A percentile compares a stretch with the other conserved stretches of the same genome.
These are phyloP conservation scores for Hirtodrosophila alboralis DNA, from an alignment of 2,888 invertebrate genomes.

Conservation along the genomic window DNA sequence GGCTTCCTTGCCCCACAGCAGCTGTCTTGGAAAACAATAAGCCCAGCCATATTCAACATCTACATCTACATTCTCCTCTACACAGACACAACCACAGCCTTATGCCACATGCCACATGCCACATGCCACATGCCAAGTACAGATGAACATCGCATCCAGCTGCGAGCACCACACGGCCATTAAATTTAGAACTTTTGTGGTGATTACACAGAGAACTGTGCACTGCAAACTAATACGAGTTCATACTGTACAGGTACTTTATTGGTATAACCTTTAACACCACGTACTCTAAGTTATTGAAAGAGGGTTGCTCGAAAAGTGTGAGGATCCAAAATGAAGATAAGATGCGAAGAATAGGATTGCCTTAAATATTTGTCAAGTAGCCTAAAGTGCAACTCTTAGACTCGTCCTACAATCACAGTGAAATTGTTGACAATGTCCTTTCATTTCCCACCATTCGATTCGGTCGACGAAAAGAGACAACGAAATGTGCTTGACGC, in stretches of 20 bases:
- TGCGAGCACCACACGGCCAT: conserved; percentile 25
- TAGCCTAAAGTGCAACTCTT: too few relatives aligned
- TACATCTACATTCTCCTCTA: not conserved
- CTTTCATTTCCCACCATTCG: too few relatives aligned
- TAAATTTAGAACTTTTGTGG: conserved; percentile 31
- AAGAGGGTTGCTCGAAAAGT: conserved; percentile 12
- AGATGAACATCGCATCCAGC: conserved; percentile 18
- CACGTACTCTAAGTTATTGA: conserved; percentile 21
- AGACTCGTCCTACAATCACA: too few relatives aligned
- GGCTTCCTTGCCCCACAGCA: conserved; percentile 2
- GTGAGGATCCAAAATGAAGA: not conserved
- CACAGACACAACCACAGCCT: too few relatives aligned
- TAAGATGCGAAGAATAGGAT: conserved; percentile 2
- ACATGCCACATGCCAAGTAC: conserved; percentile 8
- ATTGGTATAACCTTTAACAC: conserved; percentile 13
- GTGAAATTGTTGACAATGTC: too few relatives aligned
- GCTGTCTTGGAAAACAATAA: not conserved
- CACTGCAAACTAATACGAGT: conserved; percentile 12
- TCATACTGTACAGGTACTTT: conserved; percentile 15
- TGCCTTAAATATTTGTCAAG: conserved; percentile 25
- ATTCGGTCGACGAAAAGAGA: too few relatives aligned
- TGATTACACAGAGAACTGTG: conserved; percentile 23
- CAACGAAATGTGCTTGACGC: too few relatives aligned
- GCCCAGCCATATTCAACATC: conserved; percentile 5
- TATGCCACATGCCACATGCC: too few relatives aligned